Base-by-base conservation (phyloP, 2,888 invertebrate genomes). In the Diarsia brunnea region DNA sequence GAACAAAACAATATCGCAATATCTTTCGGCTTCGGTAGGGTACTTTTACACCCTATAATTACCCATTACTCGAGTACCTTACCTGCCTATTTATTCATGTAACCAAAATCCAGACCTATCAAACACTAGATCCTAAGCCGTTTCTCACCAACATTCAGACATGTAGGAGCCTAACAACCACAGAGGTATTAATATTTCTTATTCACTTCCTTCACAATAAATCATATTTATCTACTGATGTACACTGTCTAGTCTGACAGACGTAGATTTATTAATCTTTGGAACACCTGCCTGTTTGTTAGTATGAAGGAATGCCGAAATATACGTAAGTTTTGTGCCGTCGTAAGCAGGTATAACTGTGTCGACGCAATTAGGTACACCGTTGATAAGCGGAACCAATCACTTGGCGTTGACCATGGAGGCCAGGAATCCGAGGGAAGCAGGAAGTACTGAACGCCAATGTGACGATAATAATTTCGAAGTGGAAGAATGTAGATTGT, bases 191-290 rank as follows among this genome's bases (percentile, higher is more conserved):
- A 63, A 70, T 53, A 61, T 49, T 69, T 69, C 27, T 60, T 31
- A 24, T 79, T 53, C 38, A 24, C 43, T 81, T 71, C 79, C 72
- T n/a, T 5, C 21, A 14, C 14, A 31, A 83, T 81, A 78, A 81
- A 83, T 83, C 68, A 63, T 51, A 71, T 69, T 66, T 78, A 69
- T 65, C 60, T 38, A 16, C 24, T 49, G 55, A 38, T 53, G 49
- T 55, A 45, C 72, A 47, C 38, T 47, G 19, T 64, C 19, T 21
- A 64, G 53, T 19, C 31, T 71, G 79, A 65, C 72, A 79, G 47
- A 51, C 19, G 47, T 16, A 70, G 38, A 60, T 55, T 47, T 78
- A 83, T 81, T 71, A 78, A 81, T 80, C 78, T 65, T 82, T 14
- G 21, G 24, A 24, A 31, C 51, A 80, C 53, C 78, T 81, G 64